A percentile compares a stretch with the other conserved stretches of the same genome.
phyloP scores from a whole-genome alignment of 2,797 vertebrate species.

The Poecilia velifera region DNA sequence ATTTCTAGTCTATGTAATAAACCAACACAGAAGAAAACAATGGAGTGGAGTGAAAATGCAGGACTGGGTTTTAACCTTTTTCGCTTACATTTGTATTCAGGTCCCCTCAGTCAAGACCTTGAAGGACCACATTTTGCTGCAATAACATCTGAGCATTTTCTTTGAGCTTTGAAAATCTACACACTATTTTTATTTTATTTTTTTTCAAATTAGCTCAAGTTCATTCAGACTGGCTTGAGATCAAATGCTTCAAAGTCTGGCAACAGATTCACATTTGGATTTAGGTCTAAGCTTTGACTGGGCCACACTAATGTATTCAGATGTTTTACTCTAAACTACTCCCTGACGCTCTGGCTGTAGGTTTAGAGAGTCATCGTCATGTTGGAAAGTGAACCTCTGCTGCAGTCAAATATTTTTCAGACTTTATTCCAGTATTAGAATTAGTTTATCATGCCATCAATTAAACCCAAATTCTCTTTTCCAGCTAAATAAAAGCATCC shows the following conservation, averaged over 20 bases:
- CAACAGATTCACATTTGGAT: background rate
- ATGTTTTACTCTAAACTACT: background rate
- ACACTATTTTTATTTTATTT: background rate
- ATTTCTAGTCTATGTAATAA: constrained; percentile 25
- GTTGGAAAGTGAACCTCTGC: background rate
- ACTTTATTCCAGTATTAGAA: background rate
- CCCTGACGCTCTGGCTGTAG: background rate
- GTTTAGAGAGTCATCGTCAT: background rate
- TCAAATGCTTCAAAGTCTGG: background rate
- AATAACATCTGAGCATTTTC: background rate
- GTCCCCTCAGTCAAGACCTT: background rate
- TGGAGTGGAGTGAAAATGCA: background rate
- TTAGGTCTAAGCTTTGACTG: background rate
- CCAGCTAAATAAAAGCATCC: background rate
- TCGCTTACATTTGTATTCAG: background rate
- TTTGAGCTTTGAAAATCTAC: background rate
- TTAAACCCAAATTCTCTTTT: background rate
- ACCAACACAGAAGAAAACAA: background rate
- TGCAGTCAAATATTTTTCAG: background rate
- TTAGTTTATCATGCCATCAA: background rate
- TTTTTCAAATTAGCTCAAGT: background rate
- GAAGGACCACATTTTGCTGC: background rate
- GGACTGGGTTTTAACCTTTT: background rate
- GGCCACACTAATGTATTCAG: background rate
- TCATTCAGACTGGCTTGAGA: background rate